These are phyloP conservation scores for Netelia melanura DNA, from an alignment of 2,888 invertebrate species.

Conservation along the genomic window DNA sequence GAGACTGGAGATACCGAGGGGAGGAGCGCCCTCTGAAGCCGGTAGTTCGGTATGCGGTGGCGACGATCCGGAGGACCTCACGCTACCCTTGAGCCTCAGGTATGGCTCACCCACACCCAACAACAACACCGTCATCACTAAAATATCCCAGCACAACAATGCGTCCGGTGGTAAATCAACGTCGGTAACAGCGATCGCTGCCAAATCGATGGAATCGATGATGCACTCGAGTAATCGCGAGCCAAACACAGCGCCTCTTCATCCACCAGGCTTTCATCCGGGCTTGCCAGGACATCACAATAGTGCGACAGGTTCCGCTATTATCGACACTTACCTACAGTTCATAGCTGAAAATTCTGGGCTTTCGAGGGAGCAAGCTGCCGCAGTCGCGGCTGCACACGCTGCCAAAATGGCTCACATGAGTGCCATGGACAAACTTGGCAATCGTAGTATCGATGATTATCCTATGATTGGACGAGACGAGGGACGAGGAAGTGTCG, in stretches of 20 bases:
- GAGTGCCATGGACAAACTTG: constrained; percentile 87
- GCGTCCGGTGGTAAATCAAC: constrained; percentile 71
- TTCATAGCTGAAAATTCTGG: constrained; percentile 94
- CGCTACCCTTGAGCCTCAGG: constrained; percentile 88
- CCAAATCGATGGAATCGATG: constrained; percentile 88
- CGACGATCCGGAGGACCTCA: constrained; percentile 94
- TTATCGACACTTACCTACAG: constrained; percentile 95
- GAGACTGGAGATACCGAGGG: constrained; percentile 91
- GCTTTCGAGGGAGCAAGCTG: constrained; percentile 88
- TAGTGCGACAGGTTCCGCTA: constrained; percentile 88
- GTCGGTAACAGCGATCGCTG: constrained; percentile 87
- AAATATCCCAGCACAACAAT: constrained; percentile 74
- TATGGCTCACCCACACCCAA: constrained; percentile 88
- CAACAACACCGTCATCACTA: constrained; percentile 85
- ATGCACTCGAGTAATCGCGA: constrained; percentile 88
- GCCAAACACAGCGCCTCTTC: constrained; percentile 88
- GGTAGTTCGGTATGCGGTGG: constrained; percentile 91
- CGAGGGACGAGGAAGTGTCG: constrained; percentile 79
- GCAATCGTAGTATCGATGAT: constrained; percentile 78
- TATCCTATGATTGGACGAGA: constrained; percentile 82
- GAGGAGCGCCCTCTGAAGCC: constrained; percentile 89
- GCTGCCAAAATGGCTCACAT: constrained; percentile 92
- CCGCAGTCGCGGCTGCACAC: constrained; percentile 89
- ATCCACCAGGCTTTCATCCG: constrained; percentile 77
- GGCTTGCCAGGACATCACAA: constrained; percentile 76